Conservation (phyloP, 2,113 vertebrate genomes). For the Sminthopsis crassicaudata region DNA sequence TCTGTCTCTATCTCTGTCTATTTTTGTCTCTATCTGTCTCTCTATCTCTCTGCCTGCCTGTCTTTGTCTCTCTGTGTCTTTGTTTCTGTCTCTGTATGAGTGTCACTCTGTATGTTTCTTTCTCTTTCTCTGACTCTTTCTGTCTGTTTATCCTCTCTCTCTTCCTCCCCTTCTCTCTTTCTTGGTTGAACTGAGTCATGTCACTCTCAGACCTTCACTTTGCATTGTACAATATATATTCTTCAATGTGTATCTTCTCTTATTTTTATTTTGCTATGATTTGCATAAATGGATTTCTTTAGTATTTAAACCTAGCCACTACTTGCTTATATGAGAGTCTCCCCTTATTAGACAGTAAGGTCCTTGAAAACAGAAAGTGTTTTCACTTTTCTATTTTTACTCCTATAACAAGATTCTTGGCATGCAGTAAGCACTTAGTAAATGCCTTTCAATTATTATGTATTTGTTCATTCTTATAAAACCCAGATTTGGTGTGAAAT, state of each 20-base stretch:
- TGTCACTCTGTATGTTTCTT: no score
- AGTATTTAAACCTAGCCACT: neutral
- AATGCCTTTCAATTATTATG: neutral
- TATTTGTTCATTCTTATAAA: neutral
- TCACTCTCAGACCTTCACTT: neutral
- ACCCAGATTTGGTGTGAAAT: neutral
- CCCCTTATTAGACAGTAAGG: neutral
- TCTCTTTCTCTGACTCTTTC: no score
- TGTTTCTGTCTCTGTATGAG: no score
- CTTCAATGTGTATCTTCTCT: neutral
- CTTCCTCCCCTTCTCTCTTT: no score
- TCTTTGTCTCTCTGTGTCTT: no score
- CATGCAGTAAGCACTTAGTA: neutral
- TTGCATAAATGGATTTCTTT: neutral
- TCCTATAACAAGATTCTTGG: neutral
- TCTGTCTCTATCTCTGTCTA: no score
- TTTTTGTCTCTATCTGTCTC: no score
- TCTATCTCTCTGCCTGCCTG: no score
- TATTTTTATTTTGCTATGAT: neutral
- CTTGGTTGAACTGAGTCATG: neutral
- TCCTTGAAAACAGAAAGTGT: neutral
- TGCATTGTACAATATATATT: neutral
- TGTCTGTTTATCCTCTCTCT: no score
- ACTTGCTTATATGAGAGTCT: neutral
- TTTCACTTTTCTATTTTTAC: neutral